phyloP scores from a whole-genome alignment of 2,797 vertebrate genomes.

The Esox lucius region DNA sequence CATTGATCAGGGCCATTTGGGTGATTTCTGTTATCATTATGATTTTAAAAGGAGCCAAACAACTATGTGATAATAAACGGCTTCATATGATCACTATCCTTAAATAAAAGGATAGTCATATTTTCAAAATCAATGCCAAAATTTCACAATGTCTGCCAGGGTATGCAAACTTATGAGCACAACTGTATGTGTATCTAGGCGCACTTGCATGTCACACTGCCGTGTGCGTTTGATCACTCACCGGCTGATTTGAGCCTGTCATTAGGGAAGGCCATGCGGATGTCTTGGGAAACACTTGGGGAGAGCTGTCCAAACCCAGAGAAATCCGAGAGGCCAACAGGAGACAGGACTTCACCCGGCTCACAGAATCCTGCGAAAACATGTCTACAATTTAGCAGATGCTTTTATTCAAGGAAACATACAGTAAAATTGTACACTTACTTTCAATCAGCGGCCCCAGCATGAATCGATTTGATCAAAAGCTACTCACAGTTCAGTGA shows the following conservation, averaged over 20 bases:
- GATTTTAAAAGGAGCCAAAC: no score
- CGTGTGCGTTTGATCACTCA: slow-evolving; percentile 44
- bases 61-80: no score
- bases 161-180: no score
- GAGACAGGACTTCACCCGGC: slow-evolving; percentile 53
- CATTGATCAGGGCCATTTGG: no score
- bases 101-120: no score
- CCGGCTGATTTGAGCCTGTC: slow-evolving; percentile 75
- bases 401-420: background rate
- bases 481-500: background rate
- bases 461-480: background rate
- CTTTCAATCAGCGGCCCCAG: background rate
- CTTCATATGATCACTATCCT: no score
- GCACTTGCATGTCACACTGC: background rate
- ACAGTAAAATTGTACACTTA: background rate
- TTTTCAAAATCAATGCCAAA: no score
- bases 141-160: no score
- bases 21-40: no score
- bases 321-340: slow-evolving; percentile 56
- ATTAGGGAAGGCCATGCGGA: slow-evolving; percentile 63
- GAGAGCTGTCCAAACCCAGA: slow-evolving; percentile 62
- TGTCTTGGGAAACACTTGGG: slow-evolving; percentile 57
- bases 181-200: background rate
- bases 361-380: slow-evolving; percentile 68
- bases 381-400: slow-evolving; percentile 11